Evolutionary conservation across 2,888 invertebrate species (phyloP).

Genomic region (Drosophila helvetica): DNA sequence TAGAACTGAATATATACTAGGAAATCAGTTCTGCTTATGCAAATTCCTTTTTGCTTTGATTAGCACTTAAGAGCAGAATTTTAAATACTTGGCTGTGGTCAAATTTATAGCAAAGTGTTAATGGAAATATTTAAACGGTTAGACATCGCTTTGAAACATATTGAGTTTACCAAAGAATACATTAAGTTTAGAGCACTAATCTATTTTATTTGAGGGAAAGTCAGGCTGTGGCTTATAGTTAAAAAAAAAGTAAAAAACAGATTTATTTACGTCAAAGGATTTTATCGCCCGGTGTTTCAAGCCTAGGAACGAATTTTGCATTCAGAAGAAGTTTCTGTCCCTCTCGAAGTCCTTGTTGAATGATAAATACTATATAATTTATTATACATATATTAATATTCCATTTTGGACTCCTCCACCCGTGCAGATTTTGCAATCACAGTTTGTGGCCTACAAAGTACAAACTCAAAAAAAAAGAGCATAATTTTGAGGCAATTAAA

Average conservation of each 20-base stretch:
- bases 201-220: too few relatives aligned
- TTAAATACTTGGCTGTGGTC: slow-evolving; percentile 12
- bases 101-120: slow-evolving; percentile 8
- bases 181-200: too few relatives aligned
- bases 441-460: slow-evolving; percentile 41
- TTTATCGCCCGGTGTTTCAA: too few relatives aligned
- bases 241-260: too few relatives aligned
- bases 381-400: too few relatives aligned
- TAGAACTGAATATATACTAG: slow-evolving; percentile 28
- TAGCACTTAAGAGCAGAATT: slow-evolving; percentile 38
- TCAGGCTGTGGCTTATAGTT: too few relatives aligned
- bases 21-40: slow-evolving; percentile 48
- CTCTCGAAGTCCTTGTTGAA: background rate
- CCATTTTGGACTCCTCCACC: slow-evolving; percentile 7
- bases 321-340: too few relatives aligned
- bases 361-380: background rate
- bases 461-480: slow-evolving; percentile 3
- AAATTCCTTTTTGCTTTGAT: slow-evolving; percentile 34
- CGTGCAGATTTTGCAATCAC: slow-evolving; percentile 37
- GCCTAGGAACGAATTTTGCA: too few relatives aligned
- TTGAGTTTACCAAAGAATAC: background rate
- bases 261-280: too few relatives aligned
- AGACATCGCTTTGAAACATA: slow-evolving; percentile 11
- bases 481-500: slow-evolving; percentile 34
- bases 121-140: slow-evolving; percentile 6